Base-by-base conservation (phyloP, 64 coral and sea anemone species). In the Acropora tenuis region DNA sequence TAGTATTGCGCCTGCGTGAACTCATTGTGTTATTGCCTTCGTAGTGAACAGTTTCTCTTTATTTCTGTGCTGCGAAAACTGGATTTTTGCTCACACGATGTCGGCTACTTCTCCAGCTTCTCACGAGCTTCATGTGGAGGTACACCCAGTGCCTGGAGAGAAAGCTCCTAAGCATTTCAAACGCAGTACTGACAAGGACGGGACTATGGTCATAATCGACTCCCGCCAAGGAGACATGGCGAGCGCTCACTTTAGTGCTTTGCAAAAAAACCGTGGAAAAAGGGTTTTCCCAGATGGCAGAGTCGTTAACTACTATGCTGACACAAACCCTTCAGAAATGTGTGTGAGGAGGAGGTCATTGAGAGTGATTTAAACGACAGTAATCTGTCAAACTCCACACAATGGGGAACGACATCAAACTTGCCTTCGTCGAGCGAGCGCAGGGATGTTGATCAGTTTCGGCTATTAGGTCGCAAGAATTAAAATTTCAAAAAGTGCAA, bases 1-100 rank as follows among this genome's bases (percentile, higher is more conserved):
- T 81, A 81, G 78, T 4, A 80, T 80, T 80, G 78, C 48, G 15
- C 78, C 49, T 81, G 78, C 78, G 12, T 61, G 48, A 61, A 81
- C 78, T 81, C 78, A 81, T 4, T 44, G 78, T 30, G 30, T 30
- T 30, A 30, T 30, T 30, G 30, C 77, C 77, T 79, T 79, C 44
- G 43, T 50, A 5, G 50, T 50, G 77, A 50, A 57, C 46, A 42
- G 77, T 17, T 43, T 3, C 6, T 30, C n/a, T 41, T 74, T 69
- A 69, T 69, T 74, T 74, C 43, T 10, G 6, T 10, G 1, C 11
- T 76, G 74, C 5, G 19, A 71, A 76, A 76, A 48, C 43, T 16
- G 8, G 74, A 12, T 76, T 76, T 45, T 47, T 76, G 8, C 11
- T 45, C 41, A 76, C 74, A 76, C 74, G 13, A 76, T 18, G 74